Evolutionary conservation across 2,113 vertebrate genomes (phyloP).

Genomic region (Tachysurus fulvidraco): DNA sequence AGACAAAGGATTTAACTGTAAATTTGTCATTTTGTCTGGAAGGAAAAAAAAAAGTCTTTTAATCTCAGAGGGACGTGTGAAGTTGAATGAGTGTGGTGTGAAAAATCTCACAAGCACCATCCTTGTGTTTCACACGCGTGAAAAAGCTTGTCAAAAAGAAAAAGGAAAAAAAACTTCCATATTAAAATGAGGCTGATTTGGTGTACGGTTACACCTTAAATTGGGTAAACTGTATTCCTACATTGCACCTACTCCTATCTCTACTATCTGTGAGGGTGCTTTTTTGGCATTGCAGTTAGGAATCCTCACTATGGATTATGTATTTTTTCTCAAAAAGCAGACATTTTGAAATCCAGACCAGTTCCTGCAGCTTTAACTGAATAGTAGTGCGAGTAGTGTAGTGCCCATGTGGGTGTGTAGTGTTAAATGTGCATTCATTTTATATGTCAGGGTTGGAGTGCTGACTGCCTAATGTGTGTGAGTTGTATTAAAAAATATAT

Average conservation of each 20-base stretch:
- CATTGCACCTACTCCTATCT: conserved; percentile 5
- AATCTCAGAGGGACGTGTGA: conserved; percentile 13
- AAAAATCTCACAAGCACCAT: conserved; percentile 16
- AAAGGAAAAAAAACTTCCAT: background rate
- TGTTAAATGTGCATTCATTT: conserved; percentile 17
- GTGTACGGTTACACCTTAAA: conserved; percentile 23
- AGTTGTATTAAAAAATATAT: background rate
- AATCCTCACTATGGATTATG: background rate
- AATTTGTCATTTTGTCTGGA: background rate
- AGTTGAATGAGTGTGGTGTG: conserved; percentile 39
- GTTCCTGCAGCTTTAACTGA: background rate
- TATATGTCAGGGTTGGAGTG: background rate
- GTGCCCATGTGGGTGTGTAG: background rate
- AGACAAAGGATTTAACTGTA: background rate
- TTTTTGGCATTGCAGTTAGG: conserved; percentile 12
- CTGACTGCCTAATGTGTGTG: background rate
- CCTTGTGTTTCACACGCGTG: conserved; percentile 12
- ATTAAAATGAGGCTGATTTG: conserved; percentile 12
- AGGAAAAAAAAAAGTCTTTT: background rate
- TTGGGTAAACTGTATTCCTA: conserved; percentile 1
- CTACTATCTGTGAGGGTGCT: conserved; percentile 21
- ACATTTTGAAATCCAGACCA: background rate
- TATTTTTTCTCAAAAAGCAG: background rate
- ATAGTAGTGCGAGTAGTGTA: conserved; percentile 1
- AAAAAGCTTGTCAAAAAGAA: conserved; percentile 25